Evolutionary conservation across 2,113 vertebrate species (phyloP), one percentile per base, ranked within the genome.

Genomic region (Callorhinus ursinus): DNA sequence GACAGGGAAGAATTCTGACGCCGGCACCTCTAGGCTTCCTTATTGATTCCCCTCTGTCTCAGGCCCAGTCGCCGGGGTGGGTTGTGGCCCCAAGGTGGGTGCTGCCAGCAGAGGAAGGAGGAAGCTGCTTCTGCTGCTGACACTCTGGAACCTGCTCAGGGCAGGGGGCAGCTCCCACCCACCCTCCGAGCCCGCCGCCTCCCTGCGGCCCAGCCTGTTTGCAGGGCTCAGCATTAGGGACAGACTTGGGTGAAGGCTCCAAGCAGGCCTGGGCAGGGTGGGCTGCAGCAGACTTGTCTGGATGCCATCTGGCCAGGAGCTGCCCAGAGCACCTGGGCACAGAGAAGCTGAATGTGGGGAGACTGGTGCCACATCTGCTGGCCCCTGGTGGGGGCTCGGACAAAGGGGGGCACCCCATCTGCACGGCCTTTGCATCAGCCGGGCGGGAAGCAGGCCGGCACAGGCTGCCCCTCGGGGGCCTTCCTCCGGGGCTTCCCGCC

Each of bases 11-110:
- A 98, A 98, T 98, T 96, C 98, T 96, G 98, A 98, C 98, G 93
- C 98, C 98, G 96, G 95, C 98, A 98, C 97, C 98, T 98, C 94
- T 97, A 79, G 42, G 96, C 96, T 97, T 98, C 97, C 76, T 39
- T 98, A 98, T 98, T 92, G 98, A 98, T 98, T 97, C 80, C 98
- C 96, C 92, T 92, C 98, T 72, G 91, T 97, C 98, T 98, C 96
- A 53, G 93, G 97, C 98, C 89, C 91, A 63, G 85, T 97, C 97
- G 65, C 67, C 42, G 8, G 72, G 79, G 46, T 8, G 46, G 46
- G 93, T 92, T 82, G 95, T 92, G 95, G 95, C 96, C 97, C 96
- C 92, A 46, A 74, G 53, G 7, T 7, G 4, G 33, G 69, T 86
- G 88, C 88, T 63, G 76, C 85, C 33, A 61, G 82, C 89, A 4